Evolutionary conservation across 1,140 invertebrate species (phyloP).

Genomic region (Hormaphis cornu): DNA sequence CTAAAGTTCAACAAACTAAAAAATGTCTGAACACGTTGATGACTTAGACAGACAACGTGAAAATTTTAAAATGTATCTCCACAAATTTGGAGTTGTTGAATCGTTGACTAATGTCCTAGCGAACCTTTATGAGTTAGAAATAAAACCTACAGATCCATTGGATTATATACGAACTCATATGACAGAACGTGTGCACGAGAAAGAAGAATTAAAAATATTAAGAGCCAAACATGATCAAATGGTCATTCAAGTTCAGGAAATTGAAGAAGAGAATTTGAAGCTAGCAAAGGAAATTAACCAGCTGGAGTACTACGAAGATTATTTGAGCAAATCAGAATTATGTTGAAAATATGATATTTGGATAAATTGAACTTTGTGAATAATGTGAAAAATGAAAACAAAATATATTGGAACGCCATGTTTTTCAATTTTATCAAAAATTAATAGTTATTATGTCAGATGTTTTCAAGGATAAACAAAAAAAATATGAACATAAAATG

Average conservation of each 20-base stretch:
- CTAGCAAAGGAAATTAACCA: conserved; percentile 24
- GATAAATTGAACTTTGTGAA: too few species aligned
- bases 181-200: background rate
- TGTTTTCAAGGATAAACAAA: too few species aligned
- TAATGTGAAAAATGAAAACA: too few species aligned
- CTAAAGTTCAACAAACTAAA: too few species aligned
- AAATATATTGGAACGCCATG: too few species aligned
- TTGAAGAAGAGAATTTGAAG: background rate
- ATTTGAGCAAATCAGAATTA: too few species aligned
- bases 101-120: background rate
- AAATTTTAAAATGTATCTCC: background rate
- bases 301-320: too few species aligned
- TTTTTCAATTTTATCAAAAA: too few species aligned
- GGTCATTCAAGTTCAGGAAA: background rate
- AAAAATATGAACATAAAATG: too few species aligned
- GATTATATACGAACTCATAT: conserved; percentile 7
- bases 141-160: conserved; percentile 20
- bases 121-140: background rate
- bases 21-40: too few species aligned
- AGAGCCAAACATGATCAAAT: background rate
- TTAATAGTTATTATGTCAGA: too few species aligned
- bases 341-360: too few species aligned
- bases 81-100: background rate
- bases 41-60: background rate
- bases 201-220: background rate